Conservation (phyloP, 2,888 invertebrate genomes). For the Axea sp. region DNA sequence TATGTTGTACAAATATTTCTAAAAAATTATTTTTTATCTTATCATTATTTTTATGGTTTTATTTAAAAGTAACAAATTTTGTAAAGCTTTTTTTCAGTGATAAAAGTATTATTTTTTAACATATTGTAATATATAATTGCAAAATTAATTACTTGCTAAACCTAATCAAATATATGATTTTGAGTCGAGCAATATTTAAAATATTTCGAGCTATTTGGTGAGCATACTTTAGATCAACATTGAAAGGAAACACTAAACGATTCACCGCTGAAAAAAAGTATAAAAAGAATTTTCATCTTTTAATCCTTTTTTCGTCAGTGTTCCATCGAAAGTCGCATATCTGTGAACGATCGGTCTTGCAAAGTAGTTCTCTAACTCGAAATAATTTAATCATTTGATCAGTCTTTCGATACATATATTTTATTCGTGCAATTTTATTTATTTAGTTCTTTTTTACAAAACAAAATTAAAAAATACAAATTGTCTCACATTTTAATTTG, state of each 20-base stretch:
- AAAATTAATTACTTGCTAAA: background rate
- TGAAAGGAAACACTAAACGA: conserved; percentile 14
- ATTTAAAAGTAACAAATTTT: too few relatives aligned
- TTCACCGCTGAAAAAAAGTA: too few relatives aligned
- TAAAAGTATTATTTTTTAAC: too few relatives aligned
- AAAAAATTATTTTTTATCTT: too few relatives aligned
- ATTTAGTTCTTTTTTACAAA: too few relatives aligned
- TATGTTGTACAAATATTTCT: too few relatives aligned
- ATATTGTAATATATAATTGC: too few relatives aligned
- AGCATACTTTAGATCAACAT: conserved; percentile 15
- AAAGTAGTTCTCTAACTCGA: conserved; percentile 22
- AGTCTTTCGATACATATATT: conserved; percentile 1
- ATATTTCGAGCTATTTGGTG: conserved; percentile 23
- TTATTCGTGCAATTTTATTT: background rate
- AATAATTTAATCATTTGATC: conserved; percentile 33
- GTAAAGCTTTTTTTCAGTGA: too few relatives aligned
- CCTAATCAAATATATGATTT: conserved; percentile 1
- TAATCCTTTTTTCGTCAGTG: background rate
- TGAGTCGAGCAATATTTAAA: background rate
- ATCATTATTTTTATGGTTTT: too few relatives aligned
- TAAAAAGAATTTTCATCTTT: background rate
- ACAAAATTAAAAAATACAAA: background rate
- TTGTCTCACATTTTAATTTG: too few relatives aligned
- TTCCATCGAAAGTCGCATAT: too few relatives aligned
- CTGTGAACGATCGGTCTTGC: conserved; percentile 18